Evolutionary conservation across 1,140 invertebrate genomes (phyloP).

Genomic region (Campodea augens): DNA sequence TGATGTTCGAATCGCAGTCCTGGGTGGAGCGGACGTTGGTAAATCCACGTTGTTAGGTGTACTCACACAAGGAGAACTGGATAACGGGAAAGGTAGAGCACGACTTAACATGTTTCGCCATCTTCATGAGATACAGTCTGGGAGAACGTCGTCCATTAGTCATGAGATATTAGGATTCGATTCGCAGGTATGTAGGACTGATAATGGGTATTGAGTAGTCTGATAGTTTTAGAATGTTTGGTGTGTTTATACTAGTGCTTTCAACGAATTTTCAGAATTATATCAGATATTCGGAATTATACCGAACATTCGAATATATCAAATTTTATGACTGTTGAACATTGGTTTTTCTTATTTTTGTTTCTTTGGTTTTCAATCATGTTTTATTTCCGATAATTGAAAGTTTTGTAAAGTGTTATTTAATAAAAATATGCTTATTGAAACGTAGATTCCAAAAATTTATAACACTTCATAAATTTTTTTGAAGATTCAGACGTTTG

Average conservation of each 20-base stretch:
- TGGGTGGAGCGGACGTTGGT: constrained; percentile 83
- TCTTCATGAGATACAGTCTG: constrained; percentile 88
- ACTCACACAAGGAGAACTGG: constrained; percentile 81
- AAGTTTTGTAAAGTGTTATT: too few relatives aligned
- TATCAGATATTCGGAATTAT: too few relatives aligned
- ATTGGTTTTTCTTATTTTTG: too few relatives aligned
- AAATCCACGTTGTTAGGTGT: constrained; percentile 88
- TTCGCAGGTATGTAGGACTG: constrained; percentile 34
- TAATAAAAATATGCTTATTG: too few relatives aligned
- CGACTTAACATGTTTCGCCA: constrained; percentile 90
- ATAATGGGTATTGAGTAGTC: not conserved
- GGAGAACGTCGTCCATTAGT: constrained; percentile 87
- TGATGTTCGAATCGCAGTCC: constrained; percentile 74
- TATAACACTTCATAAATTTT: too few relatives aligned
- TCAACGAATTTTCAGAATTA: too few relatives aligned
- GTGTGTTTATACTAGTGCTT: not conserved
- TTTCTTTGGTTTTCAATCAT: too few relatives aligned
- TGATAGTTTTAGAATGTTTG: not conserved
- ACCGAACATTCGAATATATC: too few relatives aligned
- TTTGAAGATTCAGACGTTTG: too few relatives aligned
- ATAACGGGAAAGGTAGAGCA: constrained; percentile 86
- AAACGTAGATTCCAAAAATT: too few relatives aligned
- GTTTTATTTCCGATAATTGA: too few relatives aligned
- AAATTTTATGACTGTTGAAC: too few relatives aligned
- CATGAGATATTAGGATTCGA: constrained; percentile 94